Percentiles rank a stretch among this genome's conserved stretches.
Conservation (phyloP, 2,797 vertebrate genomes). For the Pseudomugil gertrudae region DNA sequence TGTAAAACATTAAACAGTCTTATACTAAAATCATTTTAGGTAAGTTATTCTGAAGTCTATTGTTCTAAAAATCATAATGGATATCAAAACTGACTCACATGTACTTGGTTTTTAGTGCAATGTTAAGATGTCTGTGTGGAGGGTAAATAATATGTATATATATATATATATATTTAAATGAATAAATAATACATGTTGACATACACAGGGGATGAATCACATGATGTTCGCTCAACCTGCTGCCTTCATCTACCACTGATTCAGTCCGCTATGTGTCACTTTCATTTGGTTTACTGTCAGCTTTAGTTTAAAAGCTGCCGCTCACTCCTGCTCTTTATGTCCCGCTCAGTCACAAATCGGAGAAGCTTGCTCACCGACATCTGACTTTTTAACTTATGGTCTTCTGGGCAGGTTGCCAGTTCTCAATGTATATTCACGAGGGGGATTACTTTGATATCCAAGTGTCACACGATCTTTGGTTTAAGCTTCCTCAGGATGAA, state of each 20-base stretch:
- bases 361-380: constrained; percentile 21
- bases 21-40: too few relatives aligned
- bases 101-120: not conserved
- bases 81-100: not conserved
- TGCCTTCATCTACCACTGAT: constrained; percentile 2
- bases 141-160: too few relatives aligned
- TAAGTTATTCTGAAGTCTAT: too few relatives aligned
- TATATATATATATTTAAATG: too few relatives aligned
- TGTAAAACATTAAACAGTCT: too few relatives aligned
- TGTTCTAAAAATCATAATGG: constrained; percentile 11
- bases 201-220: constrained; percentile 3
- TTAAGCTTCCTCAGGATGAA: not conserved
- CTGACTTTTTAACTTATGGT: constrained; percentile 2
- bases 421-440: constrained; percentile 1
- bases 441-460: not conserved
- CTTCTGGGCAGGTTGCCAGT: constrained; percentile 30
- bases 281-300: constrained; percentile 26
- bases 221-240: constrained; percentile 12
- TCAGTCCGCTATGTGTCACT: constrained; percentile 11
- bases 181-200: not conserved
- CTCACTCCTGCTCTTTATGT: constrained; percentile 6
- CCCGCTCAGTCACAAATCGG: constrained; percentile 4
- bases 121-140: not conserved
- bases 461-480: not conserved
- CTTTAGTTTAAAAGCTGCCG: constrained; percentile 18